A percentile compares a stretch with the other conserved stretches of the same genome.
These are phyloP conservation scores for Apamea sordens DNA, from an alignment of 2,888 invertebrate genomes.

Conservation along the genomic window DNA sequence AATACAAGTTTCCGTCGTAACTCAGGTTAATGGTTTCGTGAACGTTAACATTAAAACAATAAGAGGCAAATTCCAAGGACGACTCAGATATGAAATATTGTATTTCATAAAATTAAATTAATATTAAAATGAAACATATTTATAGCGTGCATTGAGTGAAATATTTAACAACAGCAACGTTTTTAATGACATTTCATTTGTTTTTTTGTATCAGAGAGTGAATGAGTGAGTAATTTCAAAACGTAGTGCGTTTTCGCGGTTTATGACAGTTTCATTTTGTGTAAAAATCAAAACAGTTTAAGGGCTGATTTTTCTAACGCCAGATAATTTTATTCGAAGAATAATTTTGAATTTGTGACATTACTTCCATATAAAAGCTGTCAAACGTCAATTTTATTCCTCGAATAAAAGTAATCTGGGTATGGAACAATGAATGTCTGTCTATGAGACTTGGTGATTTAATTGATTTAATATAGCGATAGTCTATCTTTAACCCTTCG, in stretches of 20 bases:
- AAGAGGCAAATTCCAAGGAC: constrained; percentile 30
- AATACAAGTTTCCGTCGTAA: constrained; percentile 42
- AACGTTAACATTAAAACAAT: constrained; percentile 34
- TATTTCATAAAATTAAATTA: constrained; percentile 6
- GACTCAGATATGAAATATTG: constrained; percentile 13
- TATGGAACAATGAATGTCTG: neutral
- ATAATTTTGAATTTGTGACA: too few relatives aligned
- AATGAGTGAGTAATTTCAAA: neutral
- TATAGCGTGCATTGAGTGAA: neutral
- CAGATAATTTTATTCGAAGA: too few relatives aligned
- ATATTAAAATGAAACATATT: neutral
- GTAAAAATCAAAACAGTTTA: neutral
- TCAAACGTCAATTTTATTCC: too few relatives aligned
- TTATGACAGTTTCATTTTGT: neutral
- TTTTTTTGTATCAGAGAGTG: neutral
- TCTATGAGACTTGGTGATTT: neutral
- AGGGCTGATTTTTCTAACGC: too few relatives aligned
- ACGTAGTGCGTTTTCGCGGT: neutral
- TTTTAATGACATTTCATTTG: neutral
- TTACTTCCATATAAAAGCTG: too few relatives aligned
- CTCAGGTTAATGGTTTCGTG: constrained; percentile 29
- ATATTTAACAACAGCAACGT: neutral
- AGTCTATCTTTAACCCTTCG: too few relatives aligned
- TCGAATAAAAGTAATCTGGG: too few relatives aligned
- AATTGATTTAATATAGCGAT: too few relatives aligned